Conservation (phyloP, 2,888 invertebrate species). For the Caenorhabditis wallacei region DNA sequence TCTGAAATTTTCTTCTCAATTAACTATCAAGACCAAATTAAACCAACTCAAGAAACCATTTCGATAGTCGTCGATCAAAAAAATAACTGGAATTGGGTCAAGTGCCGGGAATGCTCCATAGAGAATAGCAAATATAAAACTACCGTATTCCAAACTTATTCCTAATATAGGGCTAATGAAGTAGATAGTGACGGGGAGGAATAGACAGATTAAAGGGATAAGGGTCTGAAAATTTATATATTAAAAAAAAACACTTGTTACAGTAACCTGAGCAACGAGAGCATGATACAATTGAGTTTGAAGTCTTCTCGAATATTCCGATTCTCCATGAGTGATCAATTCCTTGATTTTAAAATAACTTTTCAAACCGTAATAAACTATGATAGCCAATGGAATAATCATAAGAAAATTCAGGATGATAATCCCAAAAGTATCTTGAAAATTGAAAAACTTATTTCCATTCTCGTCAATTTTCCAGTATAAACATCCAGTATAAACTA, state of each 20-base stretch:
- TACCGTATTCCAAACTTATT: not conserved
- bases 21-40: no score
- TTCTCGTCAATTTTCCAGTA: conserved; percentile 7
- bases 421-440: not conserved
- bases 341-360: not conserved
- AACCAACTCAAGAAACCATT: not conserved
- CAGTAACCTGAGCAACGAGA: conserved; percentile 21
- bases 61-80: conserved; percentile 1
- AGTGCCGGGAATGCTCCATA: not conserved
- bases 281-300: conserved; percentile 26
- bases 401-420: not conserved
- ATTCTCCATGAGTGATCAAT: conserved; percentile 16
- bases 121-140: not conserved
- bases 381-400: not conserved
- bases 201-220: conserved; percentile 3
- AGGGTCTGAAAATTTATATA: conserved; percentile 10
- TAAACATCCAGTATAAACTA: not conserved
- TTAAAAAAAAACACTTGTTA: no score
- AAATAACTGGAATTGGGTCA: conserved; percentile 1
- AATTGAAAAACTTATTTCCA: conserved; percentile 12
- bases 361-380: no score
- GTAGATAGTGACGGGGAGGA: conserved; percentile 1
- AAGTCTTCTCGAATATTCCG: conserved; percentile 11
- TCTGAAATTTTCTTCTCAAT: not conserved
- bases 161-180: not conserved